Base-by-base conservation (phyloP, 1,140 invertebrate species). In the Augochlora pura region DNA sequence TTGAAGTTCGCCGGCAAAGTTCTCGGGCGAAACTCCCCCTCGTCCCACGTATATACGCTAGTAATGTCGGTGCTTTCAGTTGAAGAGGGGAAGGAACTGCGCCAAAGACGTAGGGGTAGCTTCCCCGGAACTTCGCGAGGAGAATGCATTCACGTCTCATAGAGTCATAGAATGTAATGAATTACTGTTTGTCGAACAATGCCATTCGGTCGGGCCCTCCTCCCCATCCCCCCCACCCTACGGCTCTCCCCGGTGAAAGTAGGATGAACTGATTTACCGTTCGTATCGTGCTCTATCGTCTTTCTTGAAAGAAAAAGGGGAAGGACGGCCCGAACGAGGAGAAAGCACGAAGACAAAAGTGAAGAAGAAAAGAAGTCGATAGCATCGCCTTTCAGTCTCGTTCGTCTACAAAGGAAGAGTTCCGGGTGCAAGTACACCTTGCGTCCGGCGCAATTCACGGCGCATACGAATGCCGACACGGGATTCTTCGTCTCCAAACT, bases 161-260 rank as follows among this genome's bases (percentile, higher is more conserved):
- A 78, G 84, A 87, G 78, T 83, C 80, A 83, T 87, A 81, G 83
- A 88, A 84, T 84, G 81, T 86, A 88, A 88, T 88, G 88, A 88
- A 88, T 88, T 88, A 87, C 87, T 87, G 87, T 88, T 87, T 85
- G 84, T 81, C 84, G 80, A 88, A 88, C 87, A 88, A 88, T 88
- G 73, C 81, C 77, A 69, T 64, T 65, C 70, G 75, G 77, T 77
- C 60, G 64, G 60, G 39, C 85, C 69, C 71, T n/a, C n/a, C n/a
- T n/a, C n/a, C n/a, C n/a, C n/a, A n/a, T n/a, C n/a, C n/a, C n/a
- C n/a, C n/a, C n/a, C n/a, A n/a, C n/a, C n/a, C n/a, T n/a, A n/a
- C 70, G 65, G 42, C 42, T 46, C 62, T 76, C 76, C 76, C 74
- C 79, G 73, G 46, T 64, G 77, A 72, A 80, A 87, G 83, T 62